Evolutionary conservation across 2,113 vertebrate genomes (phyloP).

Genomic region (Anarrhichthys ocellatus): DNA sequence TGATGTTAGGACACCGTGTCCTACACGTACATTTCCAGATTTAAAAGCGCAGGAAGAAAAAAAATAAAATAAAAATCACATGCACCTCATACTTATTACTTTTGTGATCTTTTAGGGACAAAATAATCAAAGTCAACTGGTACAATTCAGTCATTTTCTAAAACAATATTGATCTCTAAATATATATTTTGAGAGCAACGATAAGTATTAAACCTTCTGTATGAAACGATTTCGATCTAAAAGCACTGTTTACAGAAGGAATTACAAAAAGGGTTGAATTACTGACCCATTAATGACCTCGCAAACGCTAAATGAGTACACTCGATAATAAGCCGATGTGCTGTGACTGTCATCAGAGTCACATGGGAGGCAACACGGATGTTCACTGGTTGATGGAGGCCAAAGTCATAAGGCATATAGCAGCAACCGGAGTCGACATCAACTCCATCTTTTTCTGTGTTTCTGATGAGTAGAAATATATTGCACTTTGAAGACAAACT

Average conservation of each 20-base stretch:
- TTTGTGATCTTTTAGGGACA: slow-evolving; percentile 35
- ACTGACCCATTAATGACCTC: slow-evolving; percentile 37
- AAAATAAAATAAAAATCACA: slow-evolving; percentile 52
- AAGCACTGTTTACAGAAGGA: slow-evolving; percentile 61
- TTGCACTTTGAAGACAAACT: slow-evolving; percentile 83
- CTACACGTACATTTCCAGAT: slow-evolving; percentile 35
- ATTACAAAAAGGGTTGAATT: slow-evolving; percentile 55
- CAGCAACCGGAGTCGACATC: slow-evolving; percentile 72
- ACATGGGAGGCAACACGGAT: slow-evolving; percentile 68
- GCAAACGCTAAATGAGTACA: slow-evolving; percentile 47
- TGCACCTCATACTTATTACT: slow-evolving; percentile 50
- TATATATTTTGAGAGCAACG: slow-evolving; percentile 61
- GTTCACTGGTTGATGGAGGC: slow-evolving; percentile 65
- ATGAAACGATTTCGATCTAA: slow-evolving; percentile 62
- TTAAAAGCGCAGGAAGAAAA: slow-evolving; percentile 30
- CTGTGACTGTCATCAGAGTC: slow-evolving; percentile 46
- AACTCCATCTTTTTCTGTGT: slow-evolving; percentile 51
- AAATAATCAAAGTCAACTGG: slow-evolving; percentile 43
- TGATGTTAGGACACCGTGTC: slow-evolving; percentile 51
- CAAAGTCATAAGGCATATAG: slow-evolving; percentile 80
- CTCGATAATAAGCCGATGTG: slow-evolving; percentile 36
- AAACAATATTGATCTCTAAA: slow-evolving; percentile 66
- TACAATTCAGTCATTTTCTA: slow-evolving; percentile 66
- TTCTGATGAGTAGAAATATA: slow-evolving; percentile 80
- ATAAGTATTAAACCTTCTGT: slow-evolving; percentile 53